Percentiles rank a stretch among this genome's conserved stretches.
Evolutionary conservation across 2,113 vertebrate species (phyloP).

Genomic region (Corythoichthys intestinalis): DNA sequence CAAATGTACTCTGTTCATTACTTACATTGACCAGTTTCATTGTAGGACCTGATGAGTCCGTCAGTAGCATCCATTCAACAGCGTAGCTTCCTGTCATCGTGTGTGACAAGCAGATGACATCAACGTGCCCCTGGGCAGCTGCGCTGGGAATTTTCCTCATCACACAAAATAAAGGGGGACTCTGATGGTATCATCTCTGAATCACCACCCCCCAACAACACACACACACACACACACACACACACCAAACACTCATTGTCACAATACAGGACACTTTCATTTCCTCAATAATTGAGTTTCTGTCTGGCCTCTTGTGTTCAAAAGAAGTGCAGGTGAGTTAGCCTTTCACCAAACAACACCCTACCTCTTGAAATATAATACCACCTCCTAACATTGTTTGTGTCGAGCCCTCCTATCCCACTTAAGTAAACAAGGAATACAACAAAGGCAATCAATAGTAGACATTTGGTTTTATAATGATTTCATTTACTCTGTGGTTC

Average conservation of each 20-base stretch:
- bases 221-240: neutral
- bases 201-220: conserved; percentile 1
- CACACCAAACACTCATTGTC: conserved; percentile 43
- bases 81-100: conserved; percentile 49
- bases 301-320: conserved; percentile 63
- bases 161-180: conserved; percentile 67
- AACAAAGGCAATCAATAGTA: neutral
- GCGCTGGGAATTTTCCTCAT: conserved; percentile 61
- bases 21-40: conserved; percentile 29
- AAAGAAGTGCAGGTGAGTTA: conserved; percentile 54
- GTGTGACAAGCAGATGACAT: conserved; percentile 69
- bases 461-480: too few species aligned
- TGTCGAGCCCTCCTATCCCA: conserved; percentile 35
- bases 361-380: conserved; percentile 15
- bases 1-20: conserved; percentile 40
- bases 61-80: conserved; percentile 40
- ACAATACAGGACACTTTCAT: conserved; percentile 60
- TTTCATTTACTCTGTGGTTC: too few species aligned
- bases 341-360: conserved; percentile 7
- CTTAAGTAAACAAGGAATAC: conserved; percentile 45
- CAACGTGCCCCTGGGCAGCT: conserved; percentile 49
- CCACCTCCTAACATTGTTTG: conserved; percentile 9
- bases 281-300: conserved; percentile 68
- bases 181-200: conserved; percentile 69
- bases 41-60: conserved; percentile 51